These are phyloP conservation scores for Lytechinus variegatus DNA, from an alignment of 35 echinoderm and acorn worm genomes.

Conservation along the genomic window DNA sequence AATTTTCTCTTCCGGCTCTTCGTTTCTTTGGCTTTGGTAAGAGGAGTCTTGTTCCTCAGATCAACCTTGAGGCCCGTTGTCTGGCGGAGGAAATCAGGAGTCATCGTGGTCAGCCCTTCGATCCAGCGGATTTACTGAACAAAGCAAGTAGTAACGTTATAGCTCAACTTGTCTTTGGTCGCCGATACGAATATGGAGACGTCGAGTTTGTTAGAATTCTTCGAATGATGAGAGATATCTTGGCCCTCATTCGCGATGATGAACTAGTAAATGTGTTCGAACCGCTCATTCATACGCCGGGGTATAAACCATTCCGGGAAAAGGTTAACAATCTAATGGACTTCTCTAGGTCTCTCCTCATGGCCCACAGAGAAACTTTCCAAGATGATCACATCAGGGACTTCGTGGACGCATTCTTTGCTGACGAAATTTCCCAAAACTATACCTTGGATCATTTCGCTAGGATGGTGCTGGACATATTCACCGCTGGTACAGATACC, in stretches of 20 bases:
- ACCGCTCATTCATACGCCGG: background rate
- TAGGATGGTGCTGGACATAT: conserved; percentile 39
- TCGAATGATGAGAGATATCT: background rate
- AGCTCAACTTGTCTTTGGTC: conserved; percentile 58
- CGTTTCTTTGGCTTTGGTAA: conserved; percentile 58
- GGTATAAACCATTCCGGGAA: background rate
- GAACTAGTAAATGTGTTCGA: background rate
- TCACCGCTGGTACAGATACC: conserved; percentile 63
- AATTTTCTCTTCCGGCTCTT: conserved; percentile 47
- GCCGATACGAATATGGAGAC: conserved; percentile 60
- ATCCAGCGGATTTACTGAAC: background rate
- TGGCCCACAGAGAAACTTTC: background rate
- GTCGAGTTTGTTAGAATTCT: background rate
- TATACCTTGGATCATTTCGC: background rate
- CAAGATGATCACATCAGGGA: conserved; percentile 28
- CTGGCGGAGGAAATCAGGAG: conserved; percentile 11
- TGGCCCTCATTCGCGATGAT: background rate
- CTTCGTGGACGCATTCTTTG: conserved; percentile 40
- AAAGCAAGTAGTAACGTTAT: conserved; percentile 60
- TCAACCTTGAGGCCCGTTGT: conserved; percentile 35
- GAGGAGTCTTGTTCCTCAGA: conserved; percentile 45
- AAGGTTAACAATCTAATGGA: background rate
- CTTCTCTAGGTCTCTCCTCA: background rate
- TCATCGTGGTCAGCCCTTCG: background rate
- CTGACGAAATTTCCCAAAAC: background rate